Evolutionary conservation across 37 sponge, comb jelly and placozoan genomes (phyloP), one percentile per base, ranked within the genome.

Genomic region (Sycon ciliatum): DNA sequence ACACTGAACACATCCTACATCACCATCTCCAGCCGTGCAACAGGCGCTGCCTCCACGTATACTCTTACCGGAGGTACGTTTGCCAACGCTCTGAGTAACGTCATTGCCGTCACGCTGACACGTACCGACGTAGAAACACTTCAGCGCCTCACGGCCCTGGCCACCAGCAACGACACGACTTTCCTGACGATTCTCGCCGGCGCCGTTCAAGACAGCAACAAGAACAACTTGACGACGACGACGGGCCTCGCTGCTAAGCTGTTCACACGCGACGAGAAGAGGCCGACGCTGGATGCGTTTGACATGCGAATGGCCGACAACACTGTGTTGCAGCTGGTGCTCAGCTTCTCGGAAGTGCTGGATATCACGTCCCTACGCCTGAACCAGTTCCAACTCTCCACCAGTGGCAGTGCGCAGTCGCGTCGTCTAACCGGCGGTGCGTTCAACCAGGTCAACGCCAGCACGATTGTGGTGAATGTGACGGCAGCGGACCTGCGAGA

Each of bases 201-300:
- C 24, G 53, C 76, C 22, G 80, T 84, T 65, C 35, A 73, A 5
- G 89, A 88, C 56, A 88, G 82, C 69, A 82, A 85, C 22, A 88
- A 88, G 26, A 54, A 39, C 20, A 35, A 84, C 3, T 49, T 65
- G 5, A 36, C 68, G n/a, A 74, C 84, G 24, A 74, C 82, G 7
- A n/a, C n/a, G n/a, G 24, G 24, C 9, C 7, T 22, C 7, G 63
- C 16, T 22, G 63, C 16, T 7, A 60, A 60, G 32, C 7, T 11
- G 22, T 60, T 22, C 16, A 28, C 32, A 24, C 24, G 22, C 7
- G 63, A 60, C 63, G 16, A 11, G 9, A 60, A 22, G 26, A 7
- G 22, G 26, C 63, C 63, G 9, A 60, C 24, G 7, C 63, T 60
- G 31, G 63, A 9, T 30, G 16, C 7, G 22, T 60, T 60, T 18